Evolutionary conservation across 30 jellyfish, hydroid and myxozoan species (phyloP), one percentile per base, ranked within the genome.

Genomic region (Pseudorhiza aurosa): DNA sequence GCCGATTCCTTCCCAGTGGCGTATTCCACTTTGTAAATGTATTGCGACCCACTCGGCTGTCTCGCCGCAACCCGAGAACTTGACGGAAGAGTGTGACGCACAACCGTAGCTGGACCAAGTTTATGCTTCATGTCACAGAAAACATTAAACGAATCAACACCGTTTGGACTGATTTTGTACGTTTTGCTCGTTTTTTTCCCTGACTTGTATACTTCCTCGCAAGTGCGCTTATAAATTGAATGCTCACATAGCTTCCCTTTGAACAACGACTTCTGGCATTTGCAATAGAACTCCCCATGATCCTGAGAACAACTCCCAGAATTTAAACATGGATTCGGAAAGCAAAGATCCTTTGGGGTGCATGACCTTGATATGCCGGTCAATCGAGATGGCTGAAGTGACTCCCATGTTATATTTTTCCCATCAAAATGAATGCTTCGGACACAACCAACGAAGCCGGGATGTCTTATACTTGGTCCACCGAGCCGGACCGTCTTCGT

Each of bases 241-340:
- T 63, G 65, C 55, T 81, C 87, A 51, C 96, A 85, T 27, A 19
- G 68, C 28, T 29, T 32, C 10, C 97, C 96, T 58, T 75, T 65
- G 45, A 76, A 86, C 56, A 47, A 58, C n/a, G 87, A 37, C 55
- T 33, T 71, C 30, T 55, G 72, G 37, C 99, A 93, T 19, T 87
- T 51, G 62, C 99, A 93, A 2, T 82, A 71, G 33, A 44, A 72
- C 6, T 64, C 68, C 21, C 83, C 88, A 47, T 65, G 83, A 49
- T 65, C 67, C 65, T 93, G 99, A 15, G 89, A 47, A 72, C 99
- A 93, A 35, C 19, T 76, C 5, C 96, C 94, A 1, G 87, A 58
- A 44, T 93, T 81, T 31, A 50, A 65, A 72, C 99, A 93, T 0
- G 97, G 99, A 37, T 75, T 86, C 33, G 99, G 99, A 64, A 76